A percentile compares a stretch with the other conserved stretches of the same genome.
phyloP scores from a whole-genome alignment of 2,113 vertebrate species.

The Acrocephalus kingi region DNA sequence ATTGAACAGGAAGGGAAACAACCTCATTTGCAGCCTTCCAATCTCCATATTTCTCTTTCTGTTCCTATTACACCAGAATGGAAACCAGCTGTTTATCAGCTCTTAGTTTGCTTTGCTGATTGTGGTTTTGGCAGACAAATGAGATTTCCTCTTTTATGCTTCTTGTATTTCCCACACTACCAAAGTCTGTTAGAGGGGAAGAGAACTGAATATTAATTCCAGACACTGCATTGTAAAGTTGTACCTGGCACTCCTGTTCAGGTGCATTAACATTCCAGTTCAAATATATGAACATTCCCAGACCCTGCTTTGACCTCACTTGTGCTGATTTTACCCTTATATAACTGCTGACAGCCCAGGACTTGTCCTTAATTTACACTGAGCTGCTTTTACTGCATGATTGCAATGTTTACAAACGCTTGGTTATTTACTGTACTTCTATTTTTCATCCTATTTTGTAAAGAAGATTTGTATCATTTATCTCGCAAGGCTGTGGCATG shows the following conservation, averaged over 20 bases:
- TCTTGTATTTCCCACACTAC: neutral
- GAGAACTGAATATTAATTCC: slow-evolving; percentile 21
- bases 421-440: neutral
- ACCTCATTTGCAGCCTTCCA: neutral
- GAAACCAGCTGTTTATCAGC: slow-evolving; percentile 12
- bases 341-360: slow-evolving; percentile 28
- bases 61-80: neutral
- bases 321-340: slow-evolving; percentile 41
- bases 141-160: neutral
- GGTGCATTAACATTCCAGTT: slow-evolving; percentile 35
- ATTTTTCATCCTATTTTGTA: neutral
- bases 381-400: neutral
- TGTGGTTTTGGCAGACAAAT: neutral
- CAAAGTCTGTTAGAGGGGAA: neutral
- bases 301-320: slow-evolving; percentile 11
- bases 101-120: slow-evolving; percentile 12
- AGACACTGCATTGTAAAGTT: neutral
- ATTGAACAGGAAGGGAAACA: neutral
- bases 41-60: neutral
- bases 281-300: slow-evolving; percentile 44
- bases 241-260: slow-evolving; percentile 19
- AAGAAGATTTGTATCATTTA: neutral
- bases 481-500: neutral
- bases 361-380: slow-evolving; percentile 35
- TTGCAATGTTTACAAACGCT: slow-evolving; percentile 2